These are phyloP conservation scores for Eudemis profundana DNA, from an alignment of 2,888 invertebrate species.

Conservation along the genomic window DNA sequence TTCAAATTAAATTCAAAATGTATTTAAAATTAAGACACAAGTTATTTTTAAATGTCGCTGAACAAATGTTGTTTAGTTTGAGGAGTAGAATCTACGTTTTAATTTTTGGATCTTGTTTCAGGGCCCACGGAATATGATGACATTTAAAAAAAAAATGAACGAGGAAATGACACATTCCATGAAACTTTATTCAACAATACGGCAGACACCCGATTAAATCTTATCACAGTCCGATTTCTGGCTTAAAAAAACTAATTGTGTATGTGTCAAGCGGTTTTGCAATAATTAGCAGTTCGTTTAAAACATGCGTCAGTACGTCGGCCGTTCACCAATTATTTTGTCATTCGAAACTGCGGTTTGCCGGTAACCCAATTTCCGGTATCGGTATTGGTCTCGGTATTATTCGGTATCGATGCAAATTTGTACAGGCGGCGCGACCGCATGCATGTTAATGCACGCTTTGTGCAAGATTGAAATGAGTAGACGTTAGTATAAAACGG, in stretches of 20 bases:
- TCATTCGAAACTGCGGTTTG: conserved; percentile 45
- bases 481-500: neutral
- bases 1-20: too few species aligned
- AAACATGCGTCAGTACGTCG: conserved; percentile 22
- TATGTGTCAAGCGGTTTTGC: conserved; percentile 5
- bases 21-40: too few species aligned
- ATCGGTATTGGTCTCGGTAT: conserved; percentile 41
- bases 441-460: neutral
- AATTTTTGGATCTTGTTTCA: too few species aligned
- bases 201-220: too few species aligned
- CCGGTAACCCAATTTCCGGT: conserved; percentile 48
- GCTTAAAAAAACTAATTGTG: neutral
- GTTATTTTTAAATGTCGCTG: too few species aligned
- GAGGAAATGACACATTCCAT: too few species aligned
- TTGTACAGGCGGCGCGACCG: conserved; percentile 24
- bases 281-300: conserved; percentile 5
- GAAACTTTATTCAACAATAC: too few species aligned
- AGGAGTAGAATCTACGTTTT: too few species aligned
- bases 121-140: too few species aligned
- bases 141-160: too few species aligned
- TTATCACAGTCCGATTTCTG: too few species aligned
- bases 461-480: neutral
- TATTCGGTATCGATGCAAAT: conserved; percentile 45
- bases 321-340: conserved; percentile 46
- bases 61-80: too few species aligned